A percentile compares a stretch with the other conserved stretches of the same genome.
Conservation (phyloP, 2,113 vertebrate species). For the Numida meleagris region DNA sequence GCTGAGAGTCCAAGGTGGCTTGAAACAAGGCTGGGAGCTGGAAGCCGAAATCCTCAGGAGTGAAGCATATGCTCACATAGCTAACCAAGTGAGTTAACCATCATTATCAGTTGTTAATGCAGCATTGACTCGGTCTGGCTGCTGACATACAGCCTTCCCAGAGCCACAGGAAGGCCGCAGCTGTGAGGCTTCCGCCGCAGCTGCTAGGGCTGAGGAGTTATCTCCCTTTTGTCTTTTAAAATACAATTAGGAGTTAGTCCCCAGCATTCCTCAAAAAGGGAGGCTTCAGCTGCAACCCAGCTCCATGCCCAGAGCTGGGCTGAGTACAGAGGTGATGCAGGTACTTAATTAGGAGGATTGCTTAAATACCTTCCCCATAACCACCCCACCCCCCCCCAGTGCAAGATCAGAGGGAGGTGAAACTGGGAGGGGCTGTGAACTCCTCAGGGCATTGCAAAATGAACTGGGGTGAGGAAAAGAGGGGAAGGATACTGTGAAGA, state of each 20-base stretch:
- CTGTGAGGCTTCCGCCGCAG: neutral
- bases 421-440: neutral
- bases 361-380: neutral
- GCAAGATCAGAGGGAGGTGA: neutral
- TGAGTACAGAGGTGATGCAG: neutral
- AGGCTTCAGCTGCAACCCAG: neutral
- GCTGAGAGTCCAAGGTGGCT: neutral
- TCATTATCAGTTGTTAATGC: neutral
- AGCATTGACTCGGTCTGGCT: neutral
- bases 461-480: neutral
- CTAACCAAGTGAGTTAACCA: neutral
- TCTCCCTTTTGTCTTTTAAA: neutral
- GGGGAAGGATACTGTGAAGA: neutral
- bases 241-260: neutral
- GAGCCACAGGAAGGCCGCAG: neutral
- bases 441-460: neutral
- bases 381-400: rapidly evolving
- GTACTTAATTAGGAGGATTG: neutral
- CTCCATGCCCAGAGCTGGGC: neutral
- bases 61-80: neutral
- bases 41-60: neutral
- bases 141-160: neutral
- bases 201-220: neutral
- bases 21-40: neutral
- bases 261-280: neutral